Conservation (phyloP, 1,140 invertebrate species). For the Drosophila oshimai region DNA sequence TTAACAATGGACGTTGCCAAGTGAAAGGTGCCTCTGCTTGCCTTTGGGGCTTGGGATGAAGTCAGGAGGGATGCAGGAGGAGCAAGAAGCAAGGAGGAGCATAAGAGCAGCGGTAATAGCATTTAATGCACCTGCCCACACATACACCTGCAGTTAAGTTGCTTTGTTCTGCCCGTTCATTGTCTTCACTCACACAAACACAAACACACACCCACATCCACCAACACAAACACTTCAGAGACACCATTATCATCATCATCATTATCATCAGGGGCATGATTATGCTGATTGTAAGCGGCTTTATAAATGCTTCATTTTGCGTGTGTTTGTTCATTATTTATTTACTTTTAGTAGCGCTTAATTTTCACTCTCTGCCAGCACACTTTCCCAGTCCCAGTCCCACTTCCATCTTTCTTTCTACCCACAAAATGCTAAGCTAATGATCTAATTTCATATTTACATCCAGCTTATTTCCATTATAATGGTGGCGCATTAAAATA, state of each 20-base stretch:
- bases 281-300: constrained; percentile 59
- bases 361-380: constrained; percentile 44
- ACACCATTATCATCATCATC: constrained; percentile 23
- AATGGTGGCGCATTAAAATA: constrained; percentile 24
- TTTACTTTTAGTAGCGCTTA: constrained; percentile 64
- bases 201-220: not conserved
- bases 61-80: not conserved
- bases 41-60: not conserved
- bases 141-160: constrained; percentile 38
- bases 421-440: constrained; percentile 47
- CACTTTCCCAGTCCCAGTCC: too few relatives aligned
- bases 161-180: constrained; percentile 57
- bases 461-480: constrained; percentile 26
- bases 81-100: not conserved
- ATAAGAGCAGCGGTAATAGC: constrained; percentile 50
- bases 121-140: constrained; percentile 75
- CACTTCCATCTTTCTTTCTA: not conserved
- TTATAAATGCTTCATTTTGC: constrained; percentile 62
- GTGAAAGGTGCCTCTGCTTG: constrained; percentile 43
- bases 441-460: constrained; percentile 68
- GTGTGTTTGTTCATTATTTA: constrained; percentile 64
- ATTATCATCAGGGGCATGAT: constrained; percentile 31
- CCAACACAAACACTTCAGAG: constrained; percentile 40
- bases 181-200: constrained; percentile 32
- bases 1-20: constrained; percentile 73